A percentile compares a stretch with the other conserved stretches of the same genome.
Evolutionary conservation across 2,113 vertebrate species (phyloP).

Genomic region (Dasypus novemcinctus): DNA sequence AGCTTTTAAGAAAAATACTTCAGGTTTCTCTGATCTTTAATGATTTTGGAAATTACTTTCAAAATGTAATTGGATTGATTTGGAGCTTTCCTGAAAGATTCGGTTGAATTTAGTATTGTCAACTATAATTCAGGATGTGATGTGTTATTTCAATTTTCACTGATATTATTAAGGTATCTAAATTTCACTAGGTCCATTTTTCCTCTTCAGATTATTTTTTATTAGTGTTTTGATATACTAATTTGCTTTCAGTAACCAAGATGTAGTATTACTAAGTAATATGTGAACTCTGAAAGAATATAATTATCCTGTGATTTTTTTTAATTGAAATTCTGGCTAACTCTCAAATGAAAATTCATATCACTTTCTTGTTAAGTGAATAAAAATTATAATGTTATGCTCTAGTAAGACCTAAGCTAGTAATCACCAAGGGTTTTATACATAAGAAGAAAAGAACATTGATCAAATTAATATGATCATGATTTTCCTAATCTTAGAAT

Average conservation of each 20-base stretch:
- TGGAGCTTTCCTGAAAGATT: neutral
- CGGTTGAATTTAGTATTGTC: neutral
- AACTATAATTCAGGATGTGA: neutral
- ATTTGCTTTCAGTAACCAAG: neutral
- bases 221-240: neutral
- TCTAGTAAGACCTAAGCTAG: neutral
- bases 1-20: neutral
- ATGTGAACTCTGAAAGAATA: neutral
- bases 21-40: slow-evolving; percentile 3
- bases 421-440: neutral
- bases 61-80: neutral
- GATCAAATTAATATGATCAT: neutral
- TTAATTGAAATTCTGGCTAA: neutral
- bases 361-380: neutral
- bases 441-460: neutral
- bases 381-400: neutral
- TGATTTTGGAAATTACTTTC: slow-evolving; percentile 20
- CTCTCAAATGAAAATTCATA: neutral
- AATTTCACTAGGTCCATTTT: neutral
- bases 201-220: neutral
- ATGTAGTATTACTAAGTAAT: neutral
- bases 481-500: neutral
- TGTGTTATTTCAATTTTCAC: neutral
- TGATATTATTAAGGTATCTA: neutral
- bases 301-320: slow-evolving; percentile 30